Percentiles rank a stretch among this genome's conserved stretches.
Evolutionary conservation across 2,888 invertebrate genomes (phyloP).

Genomic region (Hoplodrina blanda): DNA sequence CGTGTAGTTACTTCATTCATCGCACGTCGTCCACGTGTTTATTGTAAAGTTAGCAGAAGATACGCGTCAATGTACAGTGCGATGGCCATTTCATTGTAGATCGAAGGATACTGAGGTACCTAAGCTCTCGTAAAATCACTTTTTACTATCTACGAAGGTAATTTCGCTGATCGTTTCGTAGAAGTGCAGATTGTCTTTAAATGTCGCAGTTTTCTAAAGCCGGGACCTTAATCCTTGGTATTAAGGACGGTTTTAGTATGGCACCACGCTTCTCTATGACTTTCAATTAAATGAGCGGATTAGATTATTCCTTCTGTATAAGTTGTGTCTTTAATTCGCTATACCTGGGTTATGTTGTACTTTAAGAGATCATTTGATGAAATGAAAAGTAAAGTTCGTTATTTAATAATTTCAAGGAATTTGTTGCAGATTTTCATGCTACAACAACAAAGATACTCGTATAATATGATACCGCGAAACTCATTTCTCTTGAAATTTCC

Average conservation of each 20-base stretch:
- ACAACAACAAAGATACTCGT: not conserved
- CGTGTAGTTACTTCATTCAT: conserved; percentile 47
- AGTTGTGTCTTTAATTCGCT: conserved; percentile 35
- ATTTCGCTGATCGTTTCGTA: conserved; percentile 60
- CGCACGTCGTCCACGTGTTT: conserved; percentile 36
- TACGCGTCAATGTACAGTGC: conserved; percentile 54
- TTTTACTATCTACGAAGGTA: conserved; percentile 67
- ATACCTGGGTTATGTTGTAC: conserved; percentile 13
- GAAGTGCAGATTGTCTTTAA: conserved; percentile 62
- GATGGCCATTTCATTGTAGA: conserved; percentile 36
- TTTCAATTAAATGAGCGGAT: conserved; percentile 53
- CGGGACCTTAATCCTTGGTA: conserved; percentile 12
- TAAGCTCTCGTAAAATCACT: conserved; percentile 66
- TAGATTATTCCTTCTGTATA: conserved; percentile 44
- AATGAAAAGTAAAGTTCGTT: not conserved
- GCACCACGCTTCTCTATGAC: conserved; percentile 22
- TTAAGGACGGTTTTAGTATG: conserved; percentile 31
- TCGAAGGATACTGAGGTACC: conserved; percentile 50
- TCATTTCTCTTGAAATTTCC: conserved; percentile 1
- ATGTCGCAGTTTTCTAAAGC: conserved; percentile 48
- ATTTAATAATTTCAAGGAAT: not conserved
- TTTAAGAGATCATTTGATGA: conserved; percentile 21
- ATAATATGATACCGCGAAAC: not conserved
- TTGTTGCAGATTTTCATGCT: not conserved
- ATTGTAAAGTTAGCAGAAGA: conserved; percentile 34